Evolutionary conservation across 1,140 invertebrate species (phyloP), one percentile per base, ranked within the genome.

Genomic region (Drosophila tropicalis): DNA sequence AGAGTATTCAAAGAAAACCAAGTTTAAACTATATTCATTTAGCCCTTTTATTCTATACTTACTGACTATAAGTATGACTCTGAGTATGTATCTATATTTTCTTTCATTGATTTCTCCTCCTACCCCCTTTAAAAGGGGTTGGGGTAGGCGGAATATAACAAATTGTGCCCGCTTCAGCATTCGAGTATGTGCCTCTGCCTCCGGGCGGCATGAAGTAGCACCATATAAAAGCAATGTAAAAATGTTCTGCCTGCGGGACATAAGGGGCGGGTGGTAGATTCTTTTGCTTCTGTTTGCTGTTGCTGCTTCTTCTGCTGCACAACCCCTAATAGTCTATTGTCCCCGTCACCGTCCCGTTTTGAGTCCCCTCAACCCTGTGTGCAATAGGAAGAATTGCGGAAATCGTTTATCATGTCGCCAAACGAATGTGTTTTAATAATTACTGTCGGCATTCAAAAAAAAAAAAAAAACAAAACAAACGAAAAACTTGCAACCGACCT

Each of bases 321-420:
- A 64, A 51, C 44, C 56, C 73, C 58, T 62, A 62, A 62, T 39
- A 62, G 36, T 62, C 60, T 39, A 58, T 58, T 62, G 40, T 17
- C 40, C 29, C 25, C 25, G 25, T 25, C 25, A 0, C 5, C 29
- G 29, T 29, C 29, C 29, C 3, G 1, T 1, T 22, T 3, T 22
- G 1, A 5, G 29, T 29, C 5, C 60, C 44, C 44, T 51, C 44
- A 51, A 51, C 44, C 44, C 44, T 51, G 17, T 34, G 57, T 39
- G 56, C 34, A 41, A 19, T 22, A 66, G 83, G 76, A 87, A 87
- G 84, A 84, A 87, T 87, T 84, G 84, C 84, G 84, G 84, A 87
- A 87, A 87, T 89, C 84, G 85, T 87, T 87, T 89, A 87, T 87
- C 85, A 87, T 90, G 84, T 87, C 84, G 83, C 83, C 83, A 87